Base-by-base conservation (phyloP, 2,113 vertebrate species). In the Pleuronectes platessa region DNA sequence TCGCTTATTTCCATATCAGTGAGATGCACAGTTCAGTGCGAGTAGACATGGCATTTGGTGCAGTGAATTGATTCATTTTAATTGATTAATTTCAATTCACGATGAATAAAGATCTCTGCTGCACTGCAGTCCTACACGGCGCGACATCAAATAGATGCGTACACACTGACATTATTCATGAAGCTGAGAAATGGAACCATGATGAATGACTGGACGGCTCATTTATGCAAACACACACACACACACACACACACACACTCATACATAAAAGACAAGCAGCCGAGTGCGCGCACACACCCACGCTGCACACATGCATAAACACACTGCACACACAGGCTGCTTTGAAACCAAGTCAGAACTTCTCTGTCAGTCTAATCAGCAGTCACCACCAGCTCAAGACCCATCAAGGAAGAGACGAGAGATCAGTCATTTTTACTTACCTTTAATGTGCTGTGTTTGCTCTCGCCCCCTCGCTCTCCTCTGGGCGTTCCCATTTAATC, bases 161-260 rank as follows among this genome's bases (percentile, higher is more conserved):
- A 67, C 71, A 81, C 59, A 61, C 69, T 68, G 86, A 88, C 82
- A 88, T 90, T 88, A 91, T 86, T 90, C 85, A 90, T 88, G 75
- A 87, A 72, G 88, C 83, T 69, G 75, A 84, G 84, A 80, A 86
- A 84, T 77, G 69, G 86, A 86, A 82, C 74, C 61, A 53, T 83
- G 86, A 91, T 84, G 74, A 90, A 88, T 87, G 82, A 84, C 79
- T 83, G 79, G 81, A 77, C 72, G 68, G 76, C 85, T 89, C 78
- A 83, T 86, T 81, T 89, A 88, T 88, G 84, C 87, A 88, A 83
- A 78, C 80, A 73, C 73, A 70, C 82, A 61, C 65, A 58, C 31
- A 51, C 54, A 60, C 70, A 49, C 51, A 78, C 80, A 72, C 72
- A 72, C 82, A 64, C 65, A 61, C 59, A 31, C 21, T 45, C 47